phyloP scores from a whole-genome alignment of 1,140 invertebrate genomes.

The Streblospio benedicti region DNA sequence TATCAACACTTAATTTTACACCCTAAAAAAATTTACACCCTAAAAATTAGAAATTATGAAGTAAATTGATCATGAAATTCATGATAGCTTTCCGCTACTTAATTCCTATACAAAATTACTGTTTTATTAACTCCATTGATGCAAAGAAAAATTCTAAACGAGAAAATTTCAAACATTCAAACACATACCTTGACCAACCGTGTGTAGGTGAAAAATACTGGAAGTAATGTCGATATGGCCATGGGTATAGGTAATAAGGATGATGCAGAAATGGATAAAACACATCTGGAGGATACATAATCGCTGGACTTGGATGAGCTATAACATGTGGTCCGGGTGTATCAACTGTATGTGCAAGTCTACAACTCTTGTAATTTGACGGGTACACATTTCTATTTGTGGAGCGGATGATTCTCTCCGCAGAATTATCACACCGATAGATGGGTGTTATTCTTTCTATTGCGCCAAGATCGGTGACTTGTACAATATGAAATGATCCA shows the following conservation, averaged over 20 bases:
- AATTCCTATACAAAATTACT: no score
- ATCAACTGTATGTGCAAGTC: conserved; percentile 34
- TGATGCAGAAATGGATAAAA: neutral
- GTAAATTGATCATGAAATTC: no score
- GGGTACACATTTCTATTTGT: conserved; percentile 31
- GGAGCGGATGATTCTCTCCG: conserved; percentile 34
- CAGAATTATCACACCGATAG: conserved; percentile 32
- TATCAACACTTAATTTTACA: no score
- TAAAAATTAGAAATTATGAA: no score
- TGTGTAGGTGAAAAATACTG: conserved; percentile 20
- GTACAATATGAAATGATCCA: conserved; percentile 42
- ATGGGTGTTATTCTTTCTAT: conserved; percentile 41
- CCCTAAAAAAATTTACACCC: no score
- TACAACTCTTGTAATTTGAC: conserved; percentile 34
- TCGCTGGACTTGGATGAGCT: neutral
- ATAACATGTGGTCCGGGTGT: conserved; percentile 1
- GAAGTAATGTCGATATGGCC: conserved; percentile 31
- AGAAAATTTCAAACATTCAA: no score
- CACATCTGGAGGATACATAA: conserved; percentile 8
- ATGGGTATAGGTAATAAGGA: conserved; percentile 9
- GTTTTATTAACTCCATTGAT: no score
- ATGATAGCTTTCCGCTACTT: no score
- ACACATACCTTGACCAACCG: conserved; percentile 37
- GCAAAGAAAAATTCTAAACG: no score
- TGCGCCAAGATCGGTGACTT: conserved; percentile 34